Percentiles rank a stretch among this genome's conserved stretches.
phyloP scores from a whole-genome alignment of 1,140 invertebrate species.

The Stegodyphus mimosarum region DNA sequence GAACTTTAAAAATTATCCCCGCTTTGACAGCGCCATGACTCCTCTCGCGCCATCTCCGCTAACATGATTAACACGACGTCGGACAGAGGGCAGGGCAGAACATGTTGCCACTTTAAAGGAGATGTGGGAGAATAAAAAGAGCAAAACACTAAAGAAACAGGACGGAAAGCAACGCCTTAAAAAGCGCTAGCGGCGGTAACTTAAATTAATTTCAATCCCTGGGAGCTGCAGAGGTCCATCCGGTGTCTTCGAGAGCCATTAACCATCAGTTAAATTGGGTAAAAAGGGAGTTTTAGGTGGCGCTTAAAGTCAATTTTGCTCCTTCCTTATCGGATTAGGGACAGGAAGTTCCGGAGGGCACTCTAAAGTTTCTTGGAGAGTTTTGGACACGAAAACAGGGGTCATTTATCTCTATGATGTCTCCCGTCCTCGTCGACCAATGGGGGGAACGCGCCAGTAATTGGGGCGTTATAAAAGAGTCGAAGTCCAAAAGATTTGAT shows the following conservation, averaged over 20 bases:
- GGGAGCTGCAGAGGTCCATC: constrained; percentile 8
- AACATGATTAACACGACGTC: constrained; percentile 43
- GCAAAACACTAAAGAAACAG: not conserved
- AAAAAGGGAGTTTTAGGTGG: constrained; percentile 53
- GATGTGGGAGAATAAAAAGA: not conserved
- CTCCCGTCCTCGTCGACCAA: not conserved
- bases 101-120: constrained; percentile 42
- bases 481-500: no score
- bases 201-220: constrained; percentile 55
- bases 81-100: not conserved
- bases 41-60: not conserved
- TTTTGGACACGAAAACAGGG: not conserved
- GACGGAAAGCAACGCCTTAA: not conserved
- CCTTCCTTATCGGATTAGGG: constrained; percentile 41
- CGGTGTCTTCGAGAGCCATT: constrained; percentile 24
- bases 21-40: no score
- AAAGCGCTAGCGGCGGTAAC: constrained; percentile 43
- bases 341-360: constrained; percentile 24
- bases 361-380: constrained; percentile 34
- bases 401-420: constrained; percentile 31
- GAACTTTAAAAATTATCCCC: no score
- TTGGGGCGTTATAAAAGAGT: no score
- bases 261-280: constrained; percentile 57
- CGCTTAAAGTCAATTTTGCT: constrained; percentile 53
- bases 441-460: no score